These are phyloP conservation scores for Leuciscus idus DNA, from an alignment of 2,113 vertebrate species.

Conservation along the genomic window DNA sequence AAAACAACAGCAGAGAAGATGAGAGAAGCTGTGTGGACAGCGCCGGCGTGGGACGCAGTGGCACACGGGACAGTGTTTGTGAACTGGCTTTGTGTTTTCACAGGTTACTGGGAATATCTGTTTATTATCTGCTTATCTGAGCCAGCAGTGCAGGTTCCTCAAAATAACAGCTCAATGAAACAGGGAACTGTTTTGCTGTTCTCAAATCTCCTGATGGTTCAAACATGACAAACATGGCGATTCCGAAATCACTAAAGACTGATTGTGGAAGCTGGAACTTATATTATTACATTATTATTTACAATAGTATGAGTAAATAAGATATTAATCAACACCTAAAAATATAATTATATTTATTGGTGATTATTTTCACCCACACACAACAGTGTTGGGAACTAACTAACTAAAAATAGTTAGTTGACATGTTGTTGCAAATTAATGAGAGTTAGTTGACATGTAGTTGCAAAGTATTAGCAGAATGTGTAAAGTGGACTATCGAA, in stretches of 20 bases:
- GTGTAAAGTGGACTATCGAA: too few species aligned
- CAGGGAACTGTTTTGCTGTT: neutral
- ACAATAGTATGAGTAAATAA: neutral
- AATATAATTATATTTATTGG: neutral
- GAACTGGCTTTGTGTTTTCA: constrained; percentile 10
- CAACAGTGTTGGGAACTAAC: neutral
- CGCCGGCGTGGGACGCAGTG: too few species aligned
- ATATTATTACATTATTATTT: neutral
- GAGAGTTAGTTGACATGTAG: too few species aligned
- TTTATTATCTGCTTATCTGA: constrained; percentile 21
- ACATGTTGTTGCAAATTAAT: too few species aligned
- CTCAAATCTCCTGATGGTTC: neutral
- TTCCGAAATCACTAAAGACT: neutral
- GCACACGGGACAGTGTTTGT: neutral
- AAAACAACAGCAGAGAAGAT: constrained; percentile 20
- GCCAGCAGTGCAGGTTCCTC: neutral
- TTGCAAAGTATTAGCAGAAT: too few species aligned
- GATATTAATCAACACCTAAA: neutral
- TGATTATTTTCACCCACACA: neutral
- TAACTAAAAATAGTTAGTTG: neutral
- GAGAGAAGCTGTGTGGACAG: too few species aligned
- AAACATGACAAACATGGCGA: neutral
- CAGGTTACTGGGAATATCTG: neutral
- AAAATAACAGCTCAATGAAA: neutral
- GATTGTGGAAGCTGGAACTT: neutral